phyloP scores from a whole-genome alignment of 2,797 vertebrate genomes.

The Sylvilagus floridanus region DNA sequence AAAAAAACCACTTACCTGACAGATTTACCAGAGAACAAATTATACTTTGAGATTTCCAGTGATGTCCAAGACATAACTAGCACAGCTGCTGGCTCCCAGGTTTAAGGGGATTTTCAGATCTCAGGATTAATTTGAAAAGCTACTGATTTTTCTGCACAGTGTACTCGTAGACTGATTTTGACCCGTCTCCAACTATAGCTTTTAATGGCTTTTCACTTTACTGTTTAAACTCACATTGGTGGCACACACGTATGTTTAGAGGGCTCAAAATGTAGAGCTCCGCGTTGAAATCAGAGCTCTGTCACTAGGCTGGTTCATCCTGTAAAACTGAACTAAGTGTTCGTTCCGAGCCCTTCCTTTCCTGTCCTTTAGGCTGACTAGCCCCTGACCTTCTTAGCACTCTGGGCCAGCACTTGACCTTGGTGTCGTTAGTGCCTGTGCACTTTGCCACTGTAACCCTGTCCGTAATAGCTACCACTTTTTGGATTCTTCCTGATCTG shows the following conservation, averaged over 20 bases:
- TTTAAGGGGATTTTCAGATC: neutral
- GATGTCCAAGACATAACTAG: neutral
- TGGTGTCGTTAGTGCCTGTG: neutral
- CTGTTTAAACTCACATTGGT: neutral
- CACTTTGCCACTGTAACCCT: neutral
- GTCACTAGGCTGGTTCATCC: neutral
- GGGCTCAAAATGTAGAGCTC: neutral
- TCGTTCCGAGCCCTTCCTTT: neutral
- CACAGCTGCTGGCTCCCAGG: neutral
- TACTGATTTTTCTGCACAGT: neutral
- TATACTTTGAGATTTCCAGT: neutral
- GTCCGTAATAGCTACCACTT: neutral
- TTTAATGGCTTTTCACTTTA: constrained; percentile 36
- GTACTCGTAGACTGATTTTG: neutral
- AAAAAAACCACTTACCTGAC: neutral
- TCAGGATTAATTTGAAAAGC: neutral
- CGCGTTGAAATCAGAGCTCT: neutral
- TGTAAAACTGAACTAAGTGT: constrained; percentile 2
- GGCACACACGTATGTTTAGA: neutral
- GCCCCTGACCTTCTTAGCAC: neutral
- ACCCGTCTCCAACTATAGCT: neutral
- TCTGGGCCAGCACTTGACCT: neutral
- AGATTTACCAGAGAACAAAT: constrained; percentile 7
- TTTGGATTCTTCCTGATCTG: neutral
- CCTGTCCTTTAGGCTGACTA: neutral